Base-by-base conservation (phyloP, 2,888 invertebrate genomes). In the Eustalomyia histrio region DNA sequence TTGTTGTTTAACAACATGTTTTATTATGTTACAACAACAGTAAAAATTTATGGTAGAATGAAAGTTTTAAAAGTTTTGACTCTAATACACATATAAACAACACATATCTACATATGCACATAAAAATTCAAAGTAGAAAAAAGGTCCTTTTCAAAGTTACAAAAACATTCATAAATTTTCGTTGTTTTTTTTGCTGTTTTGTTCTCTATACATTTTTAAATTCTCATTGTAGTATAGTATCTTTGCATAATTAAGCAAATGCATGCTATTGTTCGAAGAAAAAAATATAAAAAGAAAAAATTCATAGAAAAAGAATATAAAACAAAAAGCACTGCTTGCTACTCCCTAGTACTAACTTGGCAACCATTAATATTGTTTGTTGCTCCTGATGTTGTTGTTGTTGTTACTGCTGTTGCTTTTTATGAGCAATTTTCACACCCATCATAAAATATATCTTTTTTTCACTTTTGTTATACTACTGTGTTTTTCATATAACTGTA, bases 361-460 rank as follows among this genome's bases (percentile, higher is more conserved):
- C 29, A 58, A 60, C 53, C 68, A 73, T 72, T 72, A 76, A 73
- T 73, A 61, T 21, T 50, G 64, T 60, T 72, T 71, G 57, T 35
- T 63, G 60, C 33, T 65, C 24, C 9, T 18, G 60, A 61, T 61
- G 65, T 52, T 68, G 60, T 68, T 72, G 60, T 61, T 80, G 65
- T 10, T 71, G 53, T n/a, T n/a, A n/a, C 47, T 33, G 53, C 43
- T 35, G 57, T 64, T 63, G 17, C 63, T 63, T 76, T 73, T 78
- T 65, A 80, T 75, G 71, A 71, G 65, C 64, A 10, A 79, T 79
- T 83, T 83, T 63, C 72, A 76, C 76, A 80, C 80, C 80, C 76
- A 80, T 80, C 72, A 76, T 80, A 80, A 79, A 79, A 73, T 69
- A 73, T 73, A 79, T 47, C 43, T 14, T n/a, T 29, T 47, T 2